Percentiles rank a stretch among this genome's conserved stretches.
These are phyloP conservation scores for Anorthoa munda DNA, from an alignment of 2,888 invertebrate genomes.

Conservation along the genomic window DNA sequence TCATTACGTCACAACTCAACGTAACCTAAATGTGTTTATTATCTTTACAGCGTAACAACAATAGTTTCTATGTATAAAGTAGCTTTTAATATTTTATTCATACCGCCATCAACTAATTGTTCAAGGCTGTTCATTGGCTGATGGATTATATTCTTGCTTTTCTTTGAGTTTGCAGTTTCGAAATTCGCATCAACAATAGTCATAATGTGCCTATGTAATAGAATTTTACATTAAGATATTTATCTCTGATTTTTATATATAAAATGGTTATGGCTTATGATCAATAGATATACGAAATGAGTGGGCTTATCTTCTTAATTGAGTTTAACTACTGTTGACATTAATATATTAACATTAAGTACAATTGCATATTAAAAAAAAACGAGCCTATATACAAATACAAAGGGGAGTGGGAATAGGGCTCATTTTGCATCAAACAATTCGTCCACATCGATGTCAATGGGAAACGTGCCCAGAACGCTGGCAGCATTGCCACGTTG, in stretches of 20 bases:
- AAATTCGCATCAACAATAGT: slow-evolving; percentile 51
- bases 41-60: slow-evolving; percentile 52
- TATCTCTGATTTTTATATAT: slow-evolving; percentile 32
- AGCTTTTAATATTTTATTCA: slow-evolving; percentile 69
- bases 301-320: no score
- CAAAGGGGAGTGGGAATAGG: no score
- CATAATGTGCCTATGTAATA: slow-evolving; percentile 23
- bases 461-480: no score
- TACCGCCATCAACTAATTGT: slow-evolving; percentile 63
- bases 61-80: slow-evolving; percentile 65
- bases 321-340: no score
- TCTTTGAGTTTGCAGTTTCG: slow-evolving; percentile 43
- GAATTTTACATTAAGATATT: slow-evolving; percentile 55
- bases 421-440: no score
- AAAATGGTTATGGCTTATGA: background rate
- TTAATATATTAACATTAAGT: no score
- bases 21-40: slow-evolving; percentile 55
- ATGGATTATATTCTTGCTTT: slow-evolving; percentile 54
- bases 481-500: no score
- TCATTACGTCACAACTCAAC: slow-evolving; percentile 10
- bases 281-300: no score
- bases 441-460: no score
- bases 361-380: no score
- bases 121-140: slow-evolving; percentile 46
- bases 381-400: no score